Percentiles rank a stretch among this genome's conserved stretches.
phyloP scores from a whole-genome alignment of 2,797 vertebrate genomes.

The Semotilus atromaculatus region DNA sequence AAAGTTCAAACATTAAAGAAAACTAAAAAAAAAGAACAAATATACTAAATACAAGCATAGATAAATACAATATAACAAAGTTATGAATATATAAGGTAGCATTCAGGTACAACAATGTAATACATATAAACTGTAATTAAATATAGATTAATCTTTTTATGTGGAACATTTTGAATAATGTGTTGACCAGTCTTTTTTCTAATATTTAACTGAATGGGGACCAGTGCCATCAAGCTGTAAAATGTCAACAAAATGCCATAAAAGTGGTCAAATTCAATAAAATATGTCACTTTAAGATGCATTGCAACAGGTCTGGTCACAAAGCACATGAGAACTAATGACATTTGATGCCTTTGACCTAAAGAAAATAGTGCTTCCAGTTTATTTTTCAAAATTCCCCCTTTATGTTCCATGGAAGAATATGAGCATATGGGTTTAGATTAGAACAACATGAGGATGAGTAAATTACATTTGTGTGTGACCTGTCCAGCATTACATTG shows the following conservation, averaged over 20 bases:
- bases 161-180: neutral
- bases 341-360: neutral
- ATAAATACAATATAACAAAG: neutral
- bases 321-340: neutral
- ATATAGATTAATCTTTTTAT: neutral
- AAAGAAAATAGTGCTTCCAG: neutral
- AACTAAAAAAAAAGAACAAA: neutral
- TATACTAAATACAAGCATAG: neutral
- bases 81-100: neutral
- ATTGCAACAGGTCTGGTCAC: neutral
- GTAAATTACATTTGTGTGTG: neutral
- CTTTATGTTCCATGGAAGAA: neutral
- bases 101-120: neutral
- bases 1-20: neutral
- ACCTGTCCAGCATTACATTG: neutral
- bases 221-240: neutral
- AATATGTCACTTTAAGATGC: neutral
- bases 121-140: neutral
- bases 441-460: too few species aligned
- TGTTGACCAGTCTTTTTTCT: neutral
- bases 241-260: neutral
- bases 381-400: neutral
- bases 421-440: neutral
- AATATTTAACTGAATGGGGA: neutral
- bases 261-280: neutral